These are phyloP conservation scores for Microcebus griseorufus DNA, from an alignment of 2,113 vertebrate genomes.

Conservation along the genomic window DNA sequence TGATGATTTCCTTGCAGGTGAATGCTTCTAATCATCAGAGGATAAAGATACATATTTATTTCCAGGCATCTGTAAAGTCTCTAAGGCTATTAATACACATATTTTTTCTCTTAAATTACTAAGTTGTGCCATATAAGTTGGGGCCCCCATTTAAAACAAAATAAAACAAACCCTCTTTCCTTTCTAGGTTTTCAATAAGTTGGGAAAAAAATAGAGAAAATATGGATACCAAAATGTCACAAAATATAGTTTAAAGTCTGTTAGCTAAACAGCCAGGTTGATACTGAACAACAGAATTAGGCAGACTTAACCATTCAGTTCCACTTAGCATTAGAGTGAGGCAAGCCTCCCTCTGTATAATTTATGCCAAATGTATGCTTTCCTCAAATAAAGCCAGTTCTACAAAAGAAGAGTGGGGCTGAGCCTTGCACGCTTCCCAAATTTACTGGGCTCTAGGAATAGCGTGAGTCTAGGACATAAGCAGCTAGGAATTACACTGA, in stretches of 20 bases:
- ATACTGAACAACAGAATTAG: neutral
- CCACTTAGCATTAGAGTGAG: neutral
- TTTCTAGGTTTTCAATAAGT: neutral
- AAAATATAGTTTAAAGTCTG: neutral
- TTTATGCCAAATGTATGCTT: neutral
- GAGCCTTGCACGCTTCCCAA: neutral
- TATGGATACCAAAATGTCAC: neutral
- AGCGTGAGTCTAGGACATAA: neutral
- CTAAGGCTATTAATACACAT: neutral
- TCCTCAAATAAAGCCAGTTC: neutral
- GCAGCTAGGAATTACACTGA: neutral
- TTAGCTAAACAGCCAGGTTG: neutral
- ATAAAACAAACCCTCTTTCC: neutral
- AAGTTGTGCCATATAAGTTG: neutral
- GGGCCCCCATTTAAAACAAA: neutral
- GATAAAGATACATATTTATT: neutral
- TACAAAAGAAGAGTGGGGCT: neutral
- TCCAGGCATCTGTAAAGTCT: neutral
- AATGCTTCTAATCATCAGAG: constrained; percentile 4
- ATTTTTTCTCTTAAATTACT: neutral
- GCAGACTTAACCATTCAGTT: neutral
- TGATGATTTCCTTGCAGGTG: neutral
- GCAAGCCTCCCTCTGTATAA: neutral
- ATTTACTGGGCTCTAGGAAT: neutral
- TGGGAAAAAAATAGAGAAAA: neutral